phyloP scores from a whole-genome alignment of 2,113 vertebrate genomes.

The Pterophyllum scalare region DNA sequence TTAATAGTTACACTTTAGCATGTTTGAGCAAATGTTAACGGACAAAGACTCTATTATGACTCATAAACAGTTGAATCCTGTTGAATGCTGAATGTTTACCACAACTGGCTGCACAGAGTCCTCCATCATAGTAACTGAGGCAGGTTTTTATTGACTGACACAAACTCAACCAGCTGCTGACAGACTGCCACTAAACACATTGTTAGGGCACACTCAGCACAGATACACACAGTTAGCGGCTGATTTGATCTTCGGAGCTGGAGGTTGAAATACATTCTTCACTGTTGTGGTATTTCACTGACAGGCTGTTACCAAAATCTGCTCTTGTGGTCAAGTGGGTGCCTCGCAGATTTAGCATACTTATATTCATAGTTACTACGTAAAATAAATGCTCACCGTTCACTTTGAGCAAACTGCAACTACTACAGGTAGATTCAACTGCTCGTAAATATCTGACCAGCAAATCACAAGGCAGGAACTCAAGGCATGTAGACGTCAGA shows the following conservation, averaged over 20 bases:
- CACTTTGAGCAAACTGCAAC: not conserved
- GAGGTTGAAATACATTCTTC: not conserved
- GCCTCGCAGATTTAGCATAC: not conserved
- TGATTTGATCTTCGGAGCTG: not conserved
- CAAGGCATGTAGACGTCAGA: not conserved
- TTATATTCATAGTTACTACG: not conserved
- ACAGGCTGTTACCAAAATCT: not conserved
- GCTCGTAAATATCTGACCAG: not conserved
- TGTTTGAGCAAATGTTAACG: not conserved
- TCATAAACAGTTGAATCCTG: not conserved
- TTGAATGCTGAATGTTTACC: not conserved
- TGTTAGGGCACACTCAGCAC: constrained; percentile 41
- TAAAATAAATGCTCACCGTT: not conserved
- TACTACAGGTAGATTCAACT: not conserved
- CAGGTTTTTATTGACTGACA: constrained; percentile 27
- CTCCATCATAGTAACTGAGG: not conserved
- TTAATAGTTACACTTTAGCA: no score
- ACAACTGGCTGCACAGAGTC: not conserved
- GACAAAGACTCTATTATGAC: not conserved
- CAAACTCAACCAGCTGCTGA: constrained; percentile 25
- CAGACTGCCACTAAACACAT: constrained; percentile 51
- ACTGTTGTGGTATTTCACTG: constrained; percentile 1
- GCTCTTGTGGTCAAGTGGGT: not conserved
- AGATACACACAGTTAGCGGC: constrained; percentile 9
- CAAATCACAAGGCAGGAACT: not conserved